These are phyloP conservation scores for Toxonevra muliebris DNA, from an alignment of 2,888 invertebrate species.

Conservation along the genomic window DNA sequence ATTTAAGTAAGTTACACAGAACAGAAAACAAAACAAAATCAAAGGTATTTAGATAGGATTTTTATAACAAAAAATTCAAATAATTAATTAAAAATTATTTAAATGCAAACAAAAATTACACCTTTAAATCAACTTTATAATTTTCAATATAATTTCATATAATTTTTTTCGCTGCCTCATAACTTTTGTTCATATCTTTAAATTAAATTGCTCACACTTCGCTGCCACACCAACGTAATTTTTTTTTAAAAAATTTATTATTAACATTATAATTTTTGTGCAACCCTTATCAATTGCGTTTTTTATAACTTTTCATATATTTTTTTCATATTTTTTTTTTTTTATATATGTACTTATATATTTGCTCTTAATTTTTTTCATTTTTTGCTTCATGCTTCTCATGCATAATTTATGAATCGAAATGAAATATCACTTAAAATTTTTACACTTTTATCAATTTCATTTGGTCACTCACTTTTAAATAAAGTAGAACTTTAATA, in stretches of 20 bases:
- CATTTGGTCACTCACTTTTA: not conserved
- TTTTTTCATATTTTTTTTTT: conserved; percentile 9
- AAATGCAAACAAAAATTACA: too few species aligned
- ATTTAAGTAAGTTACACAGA: too few species aligned
- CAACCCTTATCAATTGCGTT: not conserved
- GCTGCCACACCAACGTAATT: not conserved
- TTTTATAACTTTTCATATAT: not conserved
- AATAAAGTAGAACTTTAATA: too few species aligned
- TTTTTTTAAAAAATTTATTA: not conserved
- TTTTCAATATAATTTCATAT: too few species aligned
- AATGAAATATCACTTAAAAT: conserved; percentile 17
- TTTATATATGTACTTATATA: not conserved
- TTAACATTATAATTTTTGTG: not conserved
- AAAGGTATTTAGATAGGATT: conserved; percentile 1
- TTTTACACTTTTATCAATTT: conserved; percentile 6
- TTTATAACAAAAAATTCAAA: too few species aligned
- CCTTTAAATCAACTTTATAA: too few species aligned
- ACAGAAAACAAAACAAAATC: conserved; percentile 6
- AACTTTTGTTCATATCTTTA: too few species aligned
- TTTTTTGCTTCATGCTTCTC: not conserved
- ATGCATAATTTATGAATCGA: conserved; percentile 9
- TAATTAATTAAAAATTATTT: too few species aligned
- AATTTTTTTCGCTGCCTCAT: too few species aligned
- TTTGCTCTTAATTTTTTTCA: not conserved
- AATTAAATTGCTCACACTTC: not conserved